Percentiles rank a stretch among this genome's conserved stretches.
These are phyloP conservation scores for Ennomos quercinarius DNA, from an alignment of 2,888 invertebrate genomes.

Conservation along the genomic window DNA sequence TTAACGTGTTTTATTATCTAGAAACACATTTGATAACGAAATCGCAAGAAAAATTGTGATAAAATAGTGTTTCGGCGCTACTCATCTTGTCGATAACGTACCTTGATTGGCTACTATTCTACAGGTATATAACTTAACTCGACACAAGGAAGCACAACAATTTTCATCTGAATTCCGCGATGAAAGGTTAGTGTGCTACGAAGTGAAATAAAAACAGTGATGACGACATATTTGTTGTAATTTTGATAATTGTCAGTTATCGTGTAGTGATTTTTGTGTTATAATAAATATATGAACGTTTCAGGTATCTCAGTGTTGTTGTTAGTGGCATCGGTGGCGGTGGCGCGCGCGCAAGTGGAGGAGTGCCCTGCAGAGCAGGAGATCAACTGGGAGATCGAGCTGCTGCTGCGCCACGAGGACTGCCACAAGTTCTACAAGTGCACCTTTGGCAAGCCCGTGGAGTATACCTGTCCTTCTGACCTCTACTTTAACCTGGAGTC, in stretches of 20 bases:
- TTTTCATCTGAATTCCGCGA: constrained; percentile 31
- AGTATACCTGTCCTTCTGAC: constrained; percentile 83
- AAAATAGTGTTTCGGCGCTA: constrained; percentile 29
- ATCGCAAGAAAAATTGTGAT: constrained; percentile 38
- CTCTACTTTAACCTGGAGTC: constrained; percentile 84
- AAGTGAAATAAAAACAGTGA: background rate
- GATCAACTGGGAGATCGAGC: constrained; percentile 65
- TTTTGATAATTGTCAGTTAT: background rate
- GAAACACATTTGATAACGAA: constrained; percentile 34
- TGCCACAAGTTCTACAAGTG: constrained; percentile 89
- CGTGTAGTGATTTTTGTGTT: constrained; percentile 13
- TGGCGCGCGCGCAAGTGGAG: constrained; percentile 45
- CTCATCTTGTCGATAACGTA: constrained; percentile 38
- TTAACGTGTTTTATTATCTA: constrained; percentile 25
- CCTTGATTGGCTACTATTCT: constrained; percentile 22
- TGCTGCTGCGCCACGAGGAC: constrained; percentile 82
- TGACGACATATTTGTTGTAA: background rate
- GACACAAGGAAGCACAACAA: constrained; percentile 21
- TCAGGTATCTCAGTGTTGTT: constrained; percentile 50
- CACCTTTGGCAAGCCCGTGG: constrained; percentile 86
- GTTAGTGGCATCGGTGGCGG: constrained; percentile 47
- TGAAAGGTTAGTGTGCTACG: constrained; percentile 41
- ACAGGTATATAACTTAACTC: constrained; percentile 36
- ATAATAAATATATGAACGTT: constrained; percentile 27
- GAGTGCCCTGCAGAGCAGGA: constrained; percentile 66